Evolutionary conservation across 1,140 invertebrate species (phyloP).

Genomic region (Magallana gigas): DNA sequence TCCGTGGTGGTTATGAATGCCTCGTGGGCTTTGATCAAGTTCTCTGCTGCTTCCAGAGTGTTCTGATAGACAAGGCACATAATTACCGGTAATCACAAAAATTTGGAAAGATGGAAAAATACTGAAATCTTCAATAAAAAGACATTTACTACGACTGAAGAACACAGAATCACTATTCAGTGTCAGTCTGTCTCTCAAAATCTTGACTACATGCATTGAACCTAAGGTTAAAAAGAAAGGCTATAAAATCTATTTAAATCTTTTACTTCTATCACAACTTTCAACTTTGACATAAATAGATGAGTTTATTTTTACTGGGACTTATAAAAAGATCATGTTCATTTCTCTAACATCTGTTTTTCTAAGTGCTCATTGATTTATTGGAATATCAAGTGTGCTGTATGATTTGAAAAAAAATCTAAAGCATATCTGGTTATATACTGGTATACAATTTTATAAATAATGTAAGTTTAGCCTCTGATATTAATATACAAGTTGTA

Average conservation of each 20-base stretch:
- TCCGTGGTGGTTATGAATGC: conserved; percentile 99
- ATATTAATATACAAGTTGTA: no score
- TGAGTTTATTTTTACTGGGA: background rate
- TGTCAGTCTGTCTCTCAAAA: background rate
- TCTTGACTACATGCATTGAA: background rate
- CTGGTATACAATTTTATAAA: no score
- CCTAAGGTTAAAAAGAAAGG: background rate
- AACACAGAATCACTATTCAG: background rate
- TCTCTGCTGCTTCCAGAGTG: conserved; percentile 96
- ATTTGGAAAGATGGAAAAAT: background rate
- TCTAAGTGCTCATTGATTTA: background rate
- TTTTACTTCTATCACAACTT: background rate
- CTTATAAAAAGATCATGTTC: background rate
- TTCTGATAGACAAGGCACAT: conserved; percentile 66
- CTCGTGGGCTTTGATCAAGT: conserved; percentile 97
- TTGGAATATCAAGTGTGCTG: no score
- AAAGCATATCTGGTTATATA: no score
- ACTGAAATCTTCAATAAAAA: background rate
- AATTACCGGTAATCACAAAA: background rate
- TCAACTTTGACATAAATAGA: background rate
- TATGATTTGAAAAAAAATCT: no score
- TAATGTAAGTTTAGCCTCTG: no score
- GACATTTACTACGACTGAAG: background rate
- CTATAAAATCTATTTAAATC: conserved; percentile 2
- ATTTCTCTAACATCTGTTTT: conserved; percentile 24